phyloP scores from a whole-genome alignment of 2,113 vertebrate genomes.

The human (Homo sapiens) region GRCh38 chr3:13423001-13423500 shows the following conservation, averaged over 20 bases:
- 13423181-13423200: background rate
- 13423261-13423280: background rate
- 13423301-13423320: background rate
- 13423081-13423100: background rate
- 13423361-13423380: background rate
- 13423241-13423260: background rate
- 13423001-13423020: background rate
- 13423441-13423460: background rate
- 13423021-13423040: background rate
- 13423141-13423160: background rate
- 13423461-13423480: conserved; percentile 17
- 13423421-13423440: background rate
- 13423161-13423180: background rate
- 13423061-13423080: background rate
- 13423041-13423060: background rate
- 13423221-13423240: background rate
- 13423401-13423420: background rate
- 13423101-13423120: background rate
- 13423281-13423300: background rate
- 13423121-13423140: background rate
- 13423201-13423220: background rate
- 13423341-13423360: background rate
- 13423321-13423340: background rate
- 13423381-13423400: background rate
- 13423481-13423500: conserved; percentile 26